Evolutionary conservation across 2,888 invertebrate genomes (phyloP).

Genomic region (Bombylius major): DNA sequence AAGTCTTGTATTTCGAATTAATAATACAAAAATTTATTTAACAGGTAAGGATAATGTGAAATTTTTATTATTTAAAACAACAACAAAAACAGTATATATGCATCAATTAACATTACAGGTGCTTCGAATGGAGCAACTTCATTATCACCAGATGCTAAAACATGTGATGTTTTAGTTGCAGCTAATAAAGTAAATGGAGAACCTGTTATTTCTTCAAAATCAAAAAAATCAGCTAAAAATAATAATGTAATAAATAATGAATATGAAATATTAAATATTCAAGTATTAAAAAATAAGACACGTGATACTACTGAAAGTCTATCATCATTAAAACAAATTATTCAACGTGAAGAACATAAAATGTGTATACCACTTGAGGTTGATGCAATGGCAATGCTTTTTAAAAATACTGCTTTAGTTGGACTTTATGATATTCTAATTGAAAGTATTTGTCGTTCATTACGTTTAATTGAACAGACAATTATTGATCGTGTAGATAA

Average conservation of each 20-base stretch:
- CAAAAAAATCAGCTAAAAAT: conserved; percentile 7
- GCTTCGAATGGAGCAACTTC: conserved; percentile 9
- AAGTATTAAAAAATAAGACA: conserved; percentile 29
- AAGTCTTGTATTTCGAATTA: conserved; percentile 56
- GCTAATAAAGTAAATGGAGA: background rate
- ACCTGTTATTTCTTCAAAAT: background rate
- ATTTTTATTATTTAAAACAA: too few relatives aligned
- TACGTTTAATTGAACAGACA: conserved; percentile 51
- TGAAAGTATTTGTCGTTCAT: conserved; percentile 58
- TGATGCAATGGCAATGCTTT: conserved; percentile 60
- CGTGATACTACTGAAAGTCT: conserved; percentile 18
- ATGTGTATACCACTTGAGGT: conserved; percentile 46
- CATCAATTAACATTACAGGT: background rate
- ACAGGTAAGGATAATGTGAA: conserved; percentile 36
- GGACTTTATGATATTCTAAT: conserved; percentile 61
- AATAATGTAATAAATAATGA: conserved; percentile 20
- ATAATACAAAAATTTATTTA: conserved; percentile 51
- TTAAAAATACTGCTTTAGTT: conserved; percentile 45
- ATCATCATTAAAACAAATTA: background rate
- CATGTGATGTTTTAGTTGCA: background rate
- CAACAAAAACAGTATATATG: background rate
- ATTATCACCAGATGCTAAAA: conserved; percentile 18
- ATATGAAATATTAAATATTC: conserved; percentile 29
- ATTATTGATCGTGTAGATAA: conserved; percentile 34
- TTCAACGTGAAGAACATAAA: conserved; percentile 10